Evolutionary conservation across 2,113 vertebrate species (phyloP).

Genomic region (Pogona vitticeps): DNA sequence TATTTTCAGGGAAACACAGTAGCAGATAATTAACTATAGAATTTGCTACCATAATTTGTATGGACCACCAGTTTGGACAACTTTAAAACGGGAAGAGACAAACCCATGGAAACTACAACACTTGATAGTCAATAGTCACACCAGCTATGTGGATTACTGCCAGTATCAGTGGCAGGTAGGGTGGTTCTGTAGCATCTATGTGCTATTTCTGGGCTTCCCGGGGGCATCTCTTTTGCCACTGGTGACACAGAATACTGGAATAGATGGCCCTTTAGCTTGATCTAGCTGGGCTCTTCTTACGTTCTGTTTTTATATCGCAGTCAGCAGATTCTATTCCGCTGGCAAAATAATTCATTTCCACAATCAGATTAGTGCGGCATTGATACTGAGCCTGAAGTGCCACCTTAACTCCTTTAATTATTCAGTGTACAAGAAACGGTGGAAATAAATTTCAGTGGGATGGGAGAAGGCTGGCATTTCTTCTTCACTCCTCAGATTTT

Average conservation of each 20-base stretch:
- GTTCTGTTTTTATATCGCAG: slow-evolving; percentile 62
- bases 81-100: background rate
- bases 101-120: background rate
- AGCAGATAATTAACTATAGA: background rate
- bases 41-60: background rate
- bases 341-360: slow-evolving; percentile 67
- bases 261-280: background rate
- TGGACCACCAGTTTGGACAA: background rate
- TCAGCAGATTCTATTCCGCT: slow-evolving; percentile 55
- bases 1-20: too few relatives aligned
- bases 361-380: slow-evolving; percentile 72
- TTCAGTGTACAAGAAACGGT: slow-evolving; percentile 66
- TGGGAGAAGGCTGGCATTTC: slow-evolving; percentile 41
- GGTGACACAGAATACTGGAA: background rate
- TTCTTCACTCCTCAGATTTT: slow-evolving; percentile 53
- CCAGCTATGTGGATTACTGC: background rate
- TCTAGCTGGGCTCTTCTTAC: background rate
- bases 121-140: background rate
- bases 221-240: background rate
- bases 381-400: slow-evolving; percentile 66
- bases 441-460: slow-evolving; percentile 60
- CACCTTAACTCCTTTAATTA: slow-evolving; percentile 67
- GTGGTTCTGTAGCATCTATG: background rate
- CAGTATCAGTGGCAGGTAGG: background rate
- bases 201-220: background rate